phyloP scores from a whole-genome alignment of 2,113 vertebrate genomes.

The Danionella cerebrum region DNA sequence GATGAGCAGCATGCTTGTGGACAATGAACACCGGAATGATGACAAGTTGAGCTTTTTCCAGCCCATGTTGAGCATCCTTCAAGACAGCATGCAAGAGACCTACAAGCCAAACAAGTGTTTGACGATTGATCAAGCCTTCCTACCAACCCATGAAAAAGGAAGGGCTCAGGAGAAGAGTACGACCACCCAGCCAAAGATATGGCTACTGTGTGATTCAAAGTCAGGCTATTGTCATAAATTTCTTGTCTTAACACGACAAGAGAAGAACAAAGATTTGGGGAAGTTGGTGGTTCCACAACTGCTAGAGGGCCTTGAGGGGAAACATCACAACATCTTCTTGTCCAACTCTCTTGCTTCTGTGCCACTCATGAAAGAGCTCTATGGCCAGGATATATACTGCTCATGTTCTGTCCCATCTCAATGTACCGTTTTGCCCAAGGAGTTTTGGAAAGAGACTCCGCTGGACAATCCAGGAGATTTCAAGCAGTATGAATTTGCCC shows the following conservation, averaged over 20 bases:
- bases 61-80: conserved; percentile 53
- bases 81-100: conserved; percentile 51
- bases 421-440: conserved; percentile 48
- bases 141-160: conserved; percentile 52
- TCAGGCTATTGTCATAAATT: conserved; percentile 69
- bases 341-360: conserved; percentile 53
- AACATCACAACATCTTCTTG: conserved; percentile 63
- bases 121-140: conserved; percentile 55
- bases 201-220: conserved; percentile 72
- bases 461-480: conserved; percentile 58
- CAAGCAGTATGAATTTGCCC: conserved; percentile 53
- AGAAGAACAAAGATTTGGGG: conserved; percentile 42
- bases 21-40: background rate
- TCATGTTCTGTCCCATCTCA: conserved; percentile 57
- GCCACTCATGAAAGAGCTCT: conserved; percentile 54
- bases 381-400: conserved; percentile 54
- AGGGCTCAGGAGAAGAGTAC: conserved; percentile 5
- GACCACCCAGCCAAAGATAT: conserved; percentile 55
- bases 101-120: conserved; percentile 61
- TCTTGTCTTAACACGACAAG: conserved; percentile 46
- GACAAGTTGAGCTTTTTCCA: conserved; percentile 57
- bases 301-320: conserved; percentile 52
- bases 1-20: conserved; percentile 51
- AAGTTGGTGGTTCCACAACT: conserved; percentile 54
- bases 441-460: conserved; percentile 50